A percentile compares a stretch with the other conserved stretches of the same genome.
These are phyloP conservation scores for Chauna torquata DNA, from an alignment of 2,113 vertebrate species.

Conservation along the genomic window DNA sequence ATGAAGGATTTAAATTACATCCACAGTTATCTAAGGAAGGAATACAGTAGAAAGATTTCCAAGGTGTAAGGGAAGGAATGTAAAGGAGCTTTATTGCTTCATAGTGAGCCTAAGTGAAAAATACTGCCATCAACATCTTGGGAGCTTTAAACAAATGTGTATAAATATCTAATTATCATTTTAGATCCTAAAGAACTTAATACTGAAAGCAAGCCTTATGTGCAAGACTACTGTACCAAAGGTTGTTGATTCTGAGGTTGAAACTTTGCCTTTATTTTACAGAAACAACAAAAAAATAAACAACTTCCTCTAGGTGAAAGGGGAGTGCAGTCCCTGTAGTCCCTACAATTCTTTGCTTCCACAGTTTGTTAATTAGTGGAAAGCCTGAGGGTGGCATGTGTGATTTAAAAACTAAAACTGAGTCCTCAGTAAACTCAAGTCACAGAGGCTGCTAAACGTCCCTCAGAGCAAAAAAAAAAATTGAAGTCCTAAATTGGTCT, in stretches of 20 bases:
- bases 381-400: not conserved
- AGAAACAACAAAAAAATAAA: not conserved
- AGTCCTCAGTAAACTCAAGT: not conserved
- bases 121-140: not conserved
- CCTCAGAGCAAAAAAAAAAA: not conserved
- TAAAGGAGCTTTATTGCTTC: not conserved
- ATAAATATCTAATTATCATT: not conserved
- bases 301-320: not conserved
- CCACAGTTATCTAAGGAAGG: not conserved
- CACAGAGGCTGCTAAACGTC: not conserved
- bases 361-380: not conserved
- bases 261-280: not conserved
- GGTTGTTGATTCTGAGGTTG: not conserved
- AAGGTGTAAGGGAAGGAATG: not conserved
- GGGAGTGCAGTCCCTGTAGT: not conserved
- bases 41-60: not conserved
- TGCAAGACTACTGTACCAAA: not conserved
- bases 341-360: not conserved
- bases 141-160: not conserved
- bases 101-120: not conserved
- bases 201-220: not conserved
- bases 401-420: not conserved
- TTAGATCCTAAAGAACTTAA: not conserved
- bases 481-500: not conserved
- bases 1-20: not conserved